Conservation (phyloP, 2,888 invertebrate genomes). For the Drosophila eohydei region DNA sequence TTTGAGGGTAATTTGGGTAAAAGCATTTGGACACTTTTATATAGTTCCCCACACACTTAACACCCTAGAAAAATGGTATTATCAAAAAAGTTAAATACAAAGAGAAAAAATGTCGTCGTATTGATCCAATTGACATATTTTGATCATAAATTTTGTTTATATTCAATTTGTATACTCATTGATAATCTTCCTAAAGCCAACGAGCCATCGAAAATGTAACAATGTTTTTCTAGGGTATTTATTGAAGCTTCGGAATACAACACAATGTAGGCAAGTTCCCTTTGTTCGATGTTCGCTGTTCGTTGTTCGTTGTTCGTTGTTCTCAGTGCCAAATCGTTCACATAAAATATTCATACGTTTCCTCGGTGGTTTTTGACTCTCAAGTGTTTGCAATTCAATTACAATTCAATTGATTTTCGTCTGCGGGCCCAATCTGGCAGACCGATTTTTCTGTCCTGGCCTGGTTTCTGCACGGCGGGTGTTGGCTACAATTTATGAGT, state of each 20-base stretch:
- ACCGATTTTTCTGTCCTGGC: slow-evolving; percentile 12
- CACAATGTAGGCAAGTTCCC: slow-evolving; percentile 24
- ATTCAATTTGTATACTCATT: background rate
- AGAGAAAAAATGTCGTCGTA: background rate
- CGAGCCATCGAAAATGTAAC: too few species aligned
- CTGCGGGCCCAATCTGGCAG: slow-evolving; percentile 53
- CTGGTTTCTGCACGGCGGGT: slow-evolving; percentile 11
- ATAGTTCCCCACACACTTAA: background rate
- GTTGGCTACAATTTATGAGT: slow-evolving; percentile 43
- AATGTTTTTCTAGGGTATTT: slow-evolving; percentile 30
- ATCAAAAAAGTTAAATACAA: background rate
- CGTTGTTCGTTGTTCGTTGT: slow-evolving; percentile 27
- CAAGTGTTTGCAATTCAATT: slow-evolving; percentile 77
- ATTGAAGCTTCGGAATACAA: slow-evolving; percentile 11
- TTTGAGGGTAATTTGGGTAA: slow-evolving; percentile 70
- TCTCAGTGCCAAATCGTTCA: slow-evolving; percentile 66
- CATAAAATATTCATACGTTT: slow-evolving; percentile 78
- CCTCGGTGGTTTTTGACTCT: slow-evolving; percentile 69
- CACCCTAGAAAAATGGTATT: slow-evolving; percentile 20
- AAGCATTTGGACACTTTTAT: slow-evolving; percentile 40
- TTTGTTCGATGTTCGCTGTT: slow-evolving; percentile 22
- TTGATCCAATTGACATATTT: background rate
- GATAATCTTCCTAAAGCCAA: background rate
- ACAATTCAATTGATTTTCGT: slow-evolving; percentile 77
- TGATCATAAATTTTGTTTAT: background rate